Evolutionary conservation across 2,888 invertebrate genomes (phyloP).

Genomic region (Arctia plantaginis): DNA sequence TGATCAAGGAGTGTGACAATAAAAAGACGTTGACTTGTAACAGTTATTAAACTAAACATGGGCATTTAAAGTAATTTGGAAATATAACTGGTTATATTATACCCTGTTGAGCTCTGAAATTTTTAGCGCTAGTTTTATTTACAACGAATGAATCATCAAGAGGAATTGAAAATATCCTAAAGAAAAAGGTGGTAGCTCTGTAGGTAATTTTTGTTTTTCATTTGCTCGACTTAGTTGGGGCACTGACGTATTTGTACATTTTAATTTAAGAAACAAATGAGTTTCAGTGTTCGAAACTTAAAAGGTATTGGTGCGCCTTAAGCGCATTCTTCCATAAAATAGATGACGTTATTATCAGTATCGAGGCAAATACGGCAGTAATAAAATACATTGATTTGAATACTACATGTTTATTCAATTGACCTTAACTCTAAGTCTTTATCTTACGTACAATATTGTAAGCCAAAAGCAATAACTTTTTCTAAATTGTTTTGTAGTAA

Average conservation of each 20-base stretch:
- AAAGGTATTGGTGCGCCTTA: not conserved
- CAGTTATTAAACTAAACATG: not conserved
- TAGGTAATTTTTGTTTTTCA: not conserved
- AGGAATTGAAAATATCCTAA: not conserved
- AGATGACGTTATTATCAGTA: constrained; percentile 27
- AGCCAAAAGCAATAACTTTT: constrained; percentile 22
- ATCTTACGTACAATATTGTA: constrained; percentile 31
- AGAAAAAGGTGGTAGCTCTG: not conserved
- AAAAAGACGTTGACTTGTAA: not conserved
- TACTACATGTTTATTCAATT: constrained; percentile 27
- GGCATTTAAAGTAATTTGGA: too few relatives aligned
- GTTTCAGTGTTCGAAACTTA: constrained; percentile 9
- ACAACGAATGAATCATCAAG: too few relatives aligned
- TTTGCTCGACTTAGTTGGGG: not conserved
- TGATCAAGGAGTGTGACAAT: not conserved
- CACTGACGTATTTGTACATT: not conserved
- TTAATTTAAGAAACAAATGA: not conserved
- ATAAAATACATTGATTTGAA: constrained; percentile 34
- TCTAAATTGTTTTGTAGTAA: constrained; percentile 27
- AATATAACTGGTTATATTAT: too few relatives aligned
- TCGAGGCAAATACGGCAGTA: constrained; percentile 24
- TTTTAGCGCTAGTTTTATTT: too few relatives aligned
- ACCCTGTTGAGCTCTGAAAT: not conserved
- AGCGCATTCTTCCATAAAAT: constrained; percentile 17
- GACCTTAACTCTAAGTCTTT: constrained; percentile 20